Evolutionary conservation across 2,113 vertebrate genomes (phyloP).

Genomic region (Herpailurus yagouaroundi): DNA sequence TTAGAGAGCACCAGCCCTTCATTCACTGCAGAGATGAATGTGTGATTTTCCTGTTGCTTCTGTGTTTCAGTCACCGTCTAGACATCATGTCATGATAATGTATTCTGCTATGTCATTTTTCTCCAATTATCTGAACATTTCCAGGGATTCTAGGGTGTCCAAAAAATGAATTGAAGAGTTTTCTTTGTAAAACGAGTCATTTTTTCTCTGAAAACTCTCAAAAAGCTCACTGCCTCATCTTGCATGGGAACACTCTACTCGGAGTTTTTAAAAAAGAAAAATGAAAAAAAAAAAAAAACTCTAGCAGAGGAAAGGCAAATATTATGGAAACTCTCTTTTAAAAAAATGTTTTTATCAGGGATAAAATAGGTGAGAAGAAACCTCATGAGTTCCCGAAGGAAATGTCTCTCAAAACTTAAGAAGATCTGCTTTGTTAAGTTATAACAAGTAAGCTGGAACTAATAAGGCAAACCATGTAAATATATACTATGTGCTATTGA

Average conservation of each 20-base stretch:
- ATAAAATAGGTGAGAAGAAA: conserved; percentile 48
- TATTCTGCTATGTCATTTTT: conserved; percentile 40
- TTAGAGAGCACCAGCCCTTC: neutral
- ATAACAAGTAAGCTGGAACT: conserved; percentile 35
- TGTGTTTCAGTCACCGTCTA: conserved; percentile 3
- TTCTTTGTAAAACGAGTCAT: conserved; percentile 8
- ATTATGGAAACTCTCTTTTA: neutral
- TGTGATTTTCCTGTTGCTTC: neutral
- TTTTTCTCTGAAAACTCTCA: conserved; percentile 42
- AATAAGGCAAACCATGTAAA: conserved; percentile 33
- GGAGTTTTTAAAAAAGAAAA: conserved; percentile 1
- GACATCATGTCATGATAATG: neutral
- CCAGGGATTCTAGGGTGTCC: neutral
- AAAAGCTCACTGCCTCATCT: neutral
- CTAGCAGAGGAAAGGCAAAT: neutral
- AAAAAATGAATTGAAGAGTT: conserved; percentile 31
- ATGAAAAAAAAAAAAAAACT: neutral
- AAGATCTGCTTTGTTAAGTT: neutral
- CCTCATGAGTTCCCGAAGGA: neutral
- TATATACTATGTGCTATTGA: conserved; percentile 19
- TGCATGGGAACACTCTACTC: neutral
- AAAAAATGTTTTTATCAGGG: neutral
- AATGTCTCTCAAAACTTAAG: conserved; percentile 42
- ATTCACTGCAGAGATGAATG: neutral
- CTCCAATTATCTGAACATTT: conserved; percentile 49